Conservation (phyloP, 2,888 invertebrate species). For the Cynaeus angustus region DNA sequence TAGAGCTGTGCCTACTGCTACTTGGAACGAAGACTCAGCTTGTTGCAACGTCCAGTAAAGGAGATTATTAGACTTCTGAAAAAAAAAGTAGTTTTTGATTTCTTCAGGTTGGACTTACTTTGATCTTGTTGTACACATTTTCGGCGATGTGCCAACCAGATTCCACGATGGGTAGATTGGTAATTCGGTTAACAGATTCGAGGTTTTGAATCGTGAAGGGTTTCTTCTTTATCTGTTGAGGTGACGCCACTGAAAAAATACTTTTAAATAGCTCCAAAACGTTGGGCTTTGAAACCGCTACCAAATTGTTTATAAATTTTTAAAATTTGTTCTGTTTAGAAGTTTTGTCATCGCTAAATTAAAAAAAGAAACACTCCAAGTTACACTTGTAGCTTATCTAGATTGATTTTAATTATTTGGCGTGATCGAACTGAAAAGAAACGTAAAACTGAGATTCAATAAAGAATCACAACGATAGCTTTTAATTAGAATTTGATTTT, state of each 20-base stretch:
- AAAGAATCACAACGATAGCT: no score
- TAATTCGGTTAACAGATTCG: conserved; percentile 84
- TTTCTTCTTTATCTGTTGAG: conserved; percentile 50
- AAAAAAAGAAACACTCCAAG: no score
- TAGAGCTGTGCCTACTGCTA: conserved; percentile 82
- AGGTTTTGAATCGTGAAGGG: conserved; percentile 70
- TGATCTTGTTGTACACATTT: conserved; percentile 83
- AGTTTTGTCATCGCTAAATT: no score
- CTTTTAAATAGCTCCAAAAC: not conserved
- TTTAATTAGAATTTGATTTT: no score
- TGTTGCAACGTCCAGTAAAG: conserved; percentile 85
- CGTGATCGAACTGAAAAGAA: no score
- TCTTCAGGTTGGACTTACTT: conserved; percentile 73
- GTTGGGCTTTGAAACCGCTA: no score
- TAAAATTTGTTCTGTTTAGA: no score
- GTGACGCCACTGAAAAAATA: conserved; percentile 38
- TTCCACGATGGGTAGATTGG: conserved; percentile 88
- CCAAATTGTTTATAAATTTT: no score
- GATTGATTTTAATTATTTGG: no score
- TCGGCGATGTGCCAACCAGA: conserved; percentile 84
- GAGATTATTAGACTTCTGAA: conserved; percentile 80
- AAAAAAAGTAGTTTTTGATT: not conserved
- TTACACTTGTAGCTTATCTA: no score
- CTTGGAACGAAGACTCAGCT: conserved; percentile 83
- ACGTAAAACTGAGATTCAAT: no score